These are phyloP conservation scores for Panulirus ornatus DNA, from an alignment of 1,140 invertebrate genomes.

Conservation along the genomic window DNA sequence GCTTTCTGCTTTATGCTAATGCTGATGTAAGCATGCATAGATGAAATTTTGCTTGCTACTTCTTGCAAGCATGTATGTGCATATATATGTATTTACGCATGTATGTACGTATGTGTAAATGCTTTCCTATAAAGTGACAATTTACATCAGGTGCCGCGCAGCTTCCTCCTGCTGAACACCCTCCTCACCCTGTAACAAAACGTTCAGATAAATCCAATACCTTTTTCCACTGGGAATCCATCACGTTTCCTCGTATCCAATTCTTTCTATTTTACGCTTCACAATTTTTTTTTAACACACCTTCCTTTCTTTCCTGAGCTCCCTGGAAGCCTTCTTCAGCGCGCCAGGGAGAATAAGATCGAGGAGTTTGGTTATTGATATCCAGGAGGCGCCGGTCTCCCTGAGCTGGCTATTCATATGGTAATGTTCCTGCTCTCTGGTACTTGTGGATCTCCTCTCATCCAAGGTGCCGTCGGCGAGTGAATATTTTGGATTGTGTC, in stretches of 20 bases:
- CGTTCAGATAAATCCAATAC: background rate
- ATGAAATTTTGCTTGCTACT: too few species aligned
- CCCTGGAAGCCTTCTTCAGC: background rate
- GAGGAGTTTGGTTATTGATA: conserved; percentile 1
- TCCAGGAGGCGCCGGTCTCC: background rate
- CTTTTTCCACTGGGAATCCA: background rate
- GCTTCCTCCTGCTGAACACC: too few species aligned
- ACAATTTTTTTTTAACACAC: background rate
- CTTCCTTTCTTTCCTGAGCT: background rate
- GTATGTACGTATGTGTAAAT: too few species aligned
- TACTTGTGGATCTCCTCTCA: background rate
- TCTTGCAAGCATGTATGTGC: too few species aligned
- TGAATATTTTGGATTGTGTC: conserved; percentile 9
- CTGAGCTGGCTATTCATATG: conserved; percentile 15
- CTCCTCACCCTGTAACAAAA: background rate
- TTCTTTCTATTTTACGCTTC: background rate
- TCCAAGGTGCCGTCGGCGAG: background rate
- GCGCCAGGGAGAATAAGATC: background rate
- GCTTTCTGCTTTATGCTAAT: too few species aligned
- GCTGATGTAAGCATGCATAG: too few species aligned
- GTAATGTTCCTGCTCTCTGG: background rate
- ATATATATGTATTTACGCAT: too few species aligned
- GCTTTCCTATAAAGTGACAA: too few species aligned
- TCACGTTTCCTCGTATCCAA: background rate
- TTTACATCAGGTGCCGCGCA: too few species aligned